phyloP scores from a whole-genome alignment of 1,140 invertebrate species.

The Aporrectodea caliginosa region DNA sequence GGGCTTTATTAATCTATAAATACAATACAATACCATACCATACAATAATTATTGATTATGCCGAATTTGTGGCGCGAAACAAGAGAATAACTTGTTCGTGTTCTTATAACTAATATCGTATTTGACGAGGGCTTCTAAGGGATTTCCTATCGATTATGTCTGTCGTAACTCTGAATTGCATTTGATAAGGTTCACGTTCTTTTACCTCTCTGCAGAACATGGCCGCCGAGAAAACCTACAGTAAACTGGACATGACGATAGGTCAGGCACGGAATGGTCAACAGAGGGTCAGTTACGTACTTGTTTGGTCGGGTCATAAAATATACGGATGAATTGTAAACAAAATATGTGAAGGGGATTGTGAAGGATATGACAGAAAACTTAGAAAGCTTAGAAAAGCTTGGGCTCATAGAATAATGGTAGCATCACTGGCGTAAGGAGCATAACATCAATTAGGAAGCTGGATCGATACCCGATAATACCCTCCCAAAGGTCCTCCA shows the following conservation, averaged over 20 bases:
- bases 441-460: too few relatives aligned
- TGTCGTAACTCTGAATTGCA: not conserved
- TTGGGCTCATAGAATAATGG: not conserved
- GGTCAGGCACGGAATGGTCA: not conserved
- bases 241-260: not conserved
- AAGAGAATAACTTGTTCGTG: not conserved
- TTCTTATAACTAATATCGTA: not conserved
- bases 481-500: too few relatives aligned
- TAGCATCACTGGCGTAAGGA: too few relatives aligned
- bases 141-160: not conserved
- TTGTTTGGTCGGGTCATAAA: too few relatives aligned
- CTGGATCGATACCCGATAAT: too few relatives aligned
- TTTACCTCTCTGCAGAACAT: not conserved
- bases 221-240: not conserved
- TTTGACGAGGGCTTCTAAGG: not conserved
- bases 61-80: not conserved
- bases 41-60: not conserved
- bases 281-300: not conserved
- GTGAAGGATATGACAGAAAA: too few relatives aligned
- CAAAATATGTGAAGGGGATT: too few relatives aligned
- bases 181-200: not conserved
- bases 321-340: too few relatives aligned
- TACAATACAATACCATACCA: not conserved
- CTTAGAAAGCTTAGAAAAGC: not conserved
- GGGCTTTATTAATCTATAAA: too few relatives aligned